These are phyloP conservation scores for Andrena haemorrhoa DNA, from an alignment of 2,888 invertebrate species.

Conservation along the genomic window DNA sequence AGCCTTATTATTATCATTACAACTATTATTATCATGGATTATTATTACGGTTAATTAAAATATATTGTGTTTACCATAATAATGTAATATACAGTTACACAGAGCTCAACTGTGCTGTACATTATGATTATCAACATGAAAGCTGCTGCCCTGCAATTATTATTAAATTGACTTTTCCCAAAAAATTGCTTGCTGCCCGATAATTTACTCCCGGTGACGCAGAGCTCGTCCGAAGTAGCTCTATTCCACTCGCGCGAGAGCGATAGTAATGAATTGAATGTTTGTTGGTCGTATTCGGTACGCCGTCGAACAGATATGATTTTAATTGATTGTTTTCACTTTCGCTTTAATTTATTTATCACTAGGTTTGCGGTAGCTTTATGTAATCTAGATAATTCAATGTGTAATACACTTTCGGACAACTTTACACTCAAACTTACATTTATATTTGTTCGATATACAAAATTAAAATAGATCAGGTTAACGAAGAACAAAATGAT, in stretches of 20 bases:
- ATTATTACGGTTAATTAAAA: conserved; percentile 74
- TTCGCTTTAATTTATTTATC: not conserved
- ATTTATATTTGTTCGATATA: conserved; percentile 15
- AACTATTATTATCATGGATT: conserved; percentile 72
- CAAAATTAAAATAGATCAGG: conserved; percentile 17
- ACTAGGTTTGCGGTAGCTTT: not conserved
- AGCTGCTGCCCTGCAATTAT: conserved; percentile 61
- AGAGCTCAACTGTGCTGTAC: conserved; percentile 67
- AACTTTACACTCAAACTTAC: conserved; percentile 21
- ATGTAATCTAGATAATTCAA: conserved; percentile 5
- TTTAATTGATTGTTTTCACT: not conserved
- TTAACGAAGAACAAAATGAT: conserved; percentile 7
- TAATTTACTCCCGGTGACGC: conserved; percentile 17
- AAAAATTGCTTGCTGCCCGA: not conserved
- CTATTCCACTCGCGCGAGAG: not conserved
- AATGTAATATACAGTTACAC: conserved; percentile 83
- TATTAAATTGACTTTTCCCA: conserved; percentile 67
- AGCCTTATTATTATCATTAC: conserved; percentile 79
- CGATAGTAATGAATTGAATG: conserved; percentile 2
- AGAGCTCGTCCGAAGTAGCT: not conserved
- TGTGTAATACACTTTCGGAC: conserved; percentile 20
- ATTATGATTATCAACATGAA: conserved; percentile 63
- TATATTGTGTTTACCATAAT: conserved; percentile 82
- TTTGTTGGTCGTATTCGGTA: not conserved
- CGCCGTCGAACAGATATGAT: no score